Percentiles rank a stretch among this genome's conserved stretches.
These are phyloP conservation scores for Deilephila elpenor DNA, from an alignment of 2,888 invertebrate genomes.

Conservation along the genomic window DNA sequence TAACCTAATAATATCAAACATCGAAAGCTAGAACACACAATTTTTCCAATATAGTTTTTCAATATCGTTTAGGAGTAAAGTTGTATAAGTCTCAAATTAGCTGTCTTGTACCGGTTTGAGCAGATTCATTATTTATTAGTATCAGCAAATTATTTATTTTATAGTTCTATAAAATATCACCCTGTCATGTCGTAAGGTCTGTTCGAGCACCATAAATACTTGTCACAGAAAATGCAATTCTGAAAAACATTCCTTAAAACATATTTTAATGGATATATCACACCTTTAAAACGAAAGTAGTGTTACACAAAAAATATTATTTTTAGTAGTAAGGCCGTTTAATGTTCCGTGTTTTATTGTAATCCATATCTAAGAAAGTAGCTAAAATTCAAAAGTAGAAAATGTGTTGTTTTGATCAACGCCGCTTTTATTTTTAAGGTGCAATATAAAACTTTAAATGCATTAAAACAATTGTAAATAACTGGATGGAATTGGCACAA, in stretches of 20 bases:
- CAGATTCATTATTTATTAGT: not conserved
- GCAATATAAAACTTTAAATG: not conserved
- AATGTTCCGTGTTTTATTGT: too few species aligned
- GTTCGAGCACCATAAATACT: constrained; percentile 11
- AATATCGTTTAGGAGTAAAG: not conserved
- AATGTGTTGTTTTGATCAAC: too few species aligned
- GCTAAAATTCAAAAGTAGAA: too few species aligned
- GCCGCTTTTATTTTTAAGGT: not conserved
- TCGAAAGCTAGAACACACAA: not conserved
- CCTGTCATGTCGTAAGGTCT: constrained; percentile 1
- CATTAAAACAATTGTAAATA: not conserved
- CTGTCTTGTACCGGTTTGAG: constrained; percentile 2
- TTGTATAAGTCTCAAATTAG: not conserved
- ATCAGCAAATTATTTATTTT: not conserved
- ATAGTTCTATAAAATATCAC: constrained; percentile 5
- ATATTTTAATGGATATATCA: too few species aligned
- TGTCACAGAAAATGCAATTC: not conserved
- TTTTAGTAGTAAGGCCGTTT: too few species aligned
- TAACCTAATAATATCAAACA: constrained; percentile 4
- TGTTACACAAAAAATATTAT: too few species aligned
- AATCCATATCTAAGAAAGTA: too few species aligned
- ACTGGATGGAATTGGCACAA: not conserved
- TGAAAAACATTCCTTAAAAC: not conserved
- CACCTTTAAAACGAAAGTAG: too few species aligned
- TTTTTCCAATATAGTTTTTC: not conserved